These are phyloP conservation scores for Andrena chrysosceles DNA, from an alignment of 2,888 invertebrate species.

Conservation along the genomic window DNA sequence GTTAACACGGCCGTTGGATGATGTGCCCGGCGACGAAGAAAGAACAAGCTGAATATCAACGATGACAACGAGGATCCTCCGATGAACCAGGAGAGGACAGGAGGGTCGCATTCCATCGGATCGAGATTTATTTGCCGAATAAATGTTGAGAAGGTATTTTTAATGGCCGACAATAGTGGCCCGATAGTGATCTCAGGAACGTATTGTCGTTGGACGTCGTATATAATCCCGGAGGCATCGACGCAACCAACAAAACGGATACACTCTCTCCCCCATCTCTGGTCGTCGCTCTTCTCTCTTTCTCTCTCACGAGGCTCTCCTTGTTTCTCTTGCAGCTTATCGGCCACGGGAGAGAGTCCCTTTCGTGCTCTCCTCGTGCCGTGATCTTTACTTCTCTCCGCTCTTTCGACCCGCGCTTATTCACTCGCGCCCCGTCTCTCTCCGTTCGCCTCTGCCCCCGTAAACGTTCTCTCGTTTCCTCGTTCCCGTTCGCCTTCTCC, in stretches of 20 bases:
- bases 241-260: slow-evolving; percentile 75
- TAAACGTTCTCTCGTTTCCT: slow-evolving; percentile 24
- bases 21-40: slow-evolving; percentile 37
- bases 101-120: slow-evolving; percentile 71
- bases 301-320: slow-evolving; percentile 43
- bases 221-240: slow-evolving; percentile 79
- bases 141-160: slow-evolving; percentile 80
- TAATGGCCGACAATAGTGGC: slow-evolving; percentile 79
- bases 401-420: slow-evolving; percentile 66
- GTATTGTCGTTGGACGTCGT: slow-evolving; percentile 78
- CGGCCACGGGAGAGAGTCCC: slow-evolving; percentile 52
- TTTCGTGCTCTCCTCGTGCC: slow-evolving; percentile 62
- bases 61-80: slow-evolving; percentile 65
- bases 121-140: slow-evolving; percentile 79
- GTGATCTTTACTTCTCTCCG: slow-evolving; percentile 68
- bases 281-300: slow-evolving; percentile 1
- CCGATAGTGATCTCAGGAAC: slow-evolving; percentile 79
- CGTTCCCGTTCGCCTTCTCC: slow-evolving; percentile 15
- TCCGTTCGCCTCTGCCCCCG: slow-evolving; percentile 19
- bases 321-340: slow-evolving; percentile 57
- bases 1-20: slow-evolving; percentile 50
- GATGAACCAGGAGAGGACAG: slow-evolving; percentile 64
- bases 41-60: slow-evolving; percentile 58
- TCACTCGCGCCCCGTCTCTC: slow-evolving; percentile 34
- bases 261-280: slow-evolving; percentile 49